These are phyloP conservation scores for Caenorhabditis inopinata DNA, from an alignment of 1,140 invertebrate genomes.

Conservation along the genomic window DNA sequence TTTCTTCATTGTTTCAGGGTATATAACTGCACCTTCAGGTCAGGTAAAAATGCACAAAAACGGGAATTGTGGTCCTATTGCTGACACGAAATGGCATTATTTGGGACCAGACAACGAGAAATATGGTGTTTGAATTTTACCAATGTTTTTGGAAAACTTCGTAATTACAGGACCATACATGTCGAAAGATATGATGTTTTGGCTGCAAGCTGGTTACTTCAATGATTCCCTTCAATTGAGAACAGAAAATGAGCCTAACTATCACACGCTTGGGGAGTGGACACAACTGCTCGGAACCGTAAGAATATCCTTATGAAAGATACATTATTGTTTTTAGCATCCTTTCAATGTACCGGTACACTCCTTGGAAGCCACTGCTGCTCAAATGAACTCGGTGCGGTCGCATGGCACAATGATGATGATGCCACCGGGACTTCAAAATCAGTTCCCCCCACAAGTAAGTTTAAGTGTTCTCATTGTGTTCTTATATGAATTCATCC, in stretches of 20 bases:
- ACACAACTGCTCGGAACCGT: not conserved
- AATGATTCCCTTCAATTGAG: not conserved
- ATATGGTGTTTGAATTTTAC: not conserved
- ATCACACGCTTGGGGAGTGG: not conserved
- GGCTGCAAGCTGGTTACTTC: constrained; percentile 8
- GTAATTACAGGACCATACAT: not conserved
- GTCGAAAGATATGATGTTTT: constrained; percentile 8
- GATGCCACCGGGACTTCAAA: not conserved
- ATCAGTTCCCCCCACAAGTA: not conserved
- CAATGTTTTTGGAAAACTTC: not conserved
- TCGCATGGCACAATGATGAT: not conserved
- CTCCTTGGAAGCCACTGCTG: not conserved
- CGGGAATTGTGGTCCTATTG: not conserved
- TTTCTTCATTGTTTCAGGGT: not conserved
- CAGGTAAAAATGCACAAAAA: constrained; percentile 5
- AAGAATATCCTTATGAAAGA: not conserved
- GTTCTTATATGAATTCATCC: too few relatives aligned
- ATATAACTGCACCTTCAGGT: too few relatives aligned
- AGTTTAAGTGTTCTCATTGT: too few relatives aligned
- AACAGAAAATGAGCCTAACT: constrained; percentile 1
- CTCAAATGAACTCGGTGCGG: not conserved
- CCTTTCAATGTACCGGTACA: not conserved
- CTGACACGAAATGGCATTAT: not conserved
- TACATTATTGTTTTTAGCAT: not conserved
- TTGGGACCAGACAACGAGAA: not conserved